These are phyloP conservation scores for Gastracanthus pulcherrimus DNA, from an alignment of 2,888 invertebrate genomes.

Conservation along the genomic window DNA sequence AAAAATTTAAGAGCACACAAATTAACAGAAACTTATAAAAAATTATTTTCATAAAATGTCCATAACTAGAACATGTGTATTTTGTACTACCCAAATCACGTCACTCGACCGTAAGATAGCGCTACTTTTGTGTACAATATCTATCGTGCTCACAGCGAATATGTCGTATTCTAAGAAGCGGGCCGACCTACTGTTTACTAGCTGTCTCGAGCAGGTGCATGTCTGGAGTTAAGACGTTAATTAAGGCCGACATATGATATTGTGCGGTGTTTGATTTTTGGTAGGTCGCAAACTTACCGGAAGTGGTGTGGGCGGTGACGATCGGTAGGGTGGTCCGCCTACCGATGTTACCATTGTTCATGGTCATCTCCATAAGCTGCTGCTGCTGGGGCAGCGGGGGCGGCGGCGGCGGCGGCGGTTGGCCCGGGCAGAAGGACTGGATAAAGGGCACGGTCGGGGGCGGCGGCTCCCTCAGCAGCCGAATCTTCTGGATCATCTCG, in stretches of 20 bases:
- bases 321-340: constrained; percentile 68
- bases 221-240: neutral
- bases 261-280: too few relatives aligned
- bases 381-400: neutral
- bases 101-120: too few relatives aligned
- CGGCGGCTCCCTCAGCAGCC: constrained; percentile 81
- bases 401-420: constrained; percentile 62
- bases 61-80: too few relatives aligned
- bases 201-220: too few relatives aligned
- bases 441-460: constrained; percentile 69
- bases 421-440: constrained; percentile 69
- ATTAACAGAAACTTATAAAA: too few relatives aligned
- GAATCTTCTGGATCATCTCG: constrained; percentile 95
- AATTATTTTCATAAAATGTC: too few relatives aligned
- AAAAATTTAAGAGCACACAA: too few relatives aligned
- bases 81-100: too few relatives aligned
- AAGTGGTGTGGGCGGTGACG: constrained; percentile 62
- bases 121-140: too few relatives aligned
- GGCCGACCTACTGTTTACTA: too few relatives aligned
- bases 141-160: too few relatives aligned
- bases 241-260: neutral
- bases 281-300: constrained; percentile 35
- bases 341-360: constrained; percentile 68
- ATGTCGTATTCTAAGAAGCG: too few relatives aligned
- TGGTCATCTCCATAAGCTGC: constrained; percentile 47